phyloP scores from a whole-genome alignment of 64 coral and sea anemone genomes.

The Pachyseris speciosa region DNA sequence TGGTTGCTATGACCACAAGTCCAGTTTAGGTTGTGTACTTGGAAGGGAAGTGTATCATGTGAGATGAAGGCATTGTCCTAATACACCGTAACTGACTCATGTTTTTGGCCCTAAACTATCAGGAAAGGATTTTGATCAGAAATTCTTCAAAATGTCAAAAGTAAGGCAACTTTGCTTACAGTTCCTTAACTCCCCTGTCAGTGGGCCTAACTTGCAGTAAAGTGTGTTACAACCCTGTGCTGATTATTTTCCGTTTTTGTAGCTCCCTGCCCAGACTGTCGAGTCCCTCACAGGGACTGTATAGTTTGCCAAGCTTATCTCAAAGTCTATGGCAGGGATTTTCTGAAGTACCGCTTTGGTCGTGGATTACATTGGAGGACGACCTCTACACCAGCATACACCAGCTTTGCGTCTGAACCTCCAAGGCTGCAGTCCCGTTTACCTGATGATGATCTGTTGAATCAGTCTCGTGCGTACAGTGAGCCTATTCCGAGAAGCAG shows the following conservation, averaged over 20 bases:
- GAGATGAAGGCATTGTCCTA: too few species aligned
- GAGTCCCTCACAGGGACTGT: conserved; percentile 94
- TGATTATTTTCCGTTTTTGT: background rate
- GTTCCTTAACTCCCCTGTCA: too few species aligned
- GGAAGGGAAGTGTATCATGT: too few species aligned
- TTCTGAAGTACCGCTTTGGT: conserved; percentile 87
- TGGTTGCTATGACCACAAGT: too few species aligned
- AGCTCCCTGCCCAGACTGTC: conserved; percentile 90
- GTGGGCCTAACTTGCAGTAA: too few species aligned
- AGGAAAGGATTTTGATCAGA: too few species aligned
- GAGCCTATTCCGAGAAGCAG: conserved; percentile 77
- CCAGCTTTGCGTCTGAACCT: conserved; percentile 69
- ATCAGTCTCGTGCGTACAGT: conserved; percentile 90
- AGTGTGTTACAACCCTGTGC: too few species aligned
- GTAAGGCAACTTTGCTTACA: too few species aligned
- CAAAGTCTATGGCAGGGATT: conserved; percentile 97
- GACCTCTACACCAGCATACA: conserved; percentile 76
- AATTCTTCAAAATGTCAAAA: too few species aligned
- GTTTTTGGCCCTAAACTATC: too few species aligned
- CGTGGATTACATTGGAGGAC: conserved; percentile 56
- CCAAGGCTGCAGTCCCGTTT: conserved; percentile 57
- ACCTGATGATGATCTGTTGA: conserved; percentile 53
- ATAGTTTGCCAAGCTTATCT: conserved; percentile 95
- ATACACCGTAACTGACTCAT: too few species aligned
- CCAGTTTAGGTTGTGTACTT: too few species aligned